A percentile compares a stretch with the other conserved stretches of the same genome.
Evolutionary conservation across 2,888 invertebrate species (phyloP).

Genomic region (Athalia rosae): DNA sequence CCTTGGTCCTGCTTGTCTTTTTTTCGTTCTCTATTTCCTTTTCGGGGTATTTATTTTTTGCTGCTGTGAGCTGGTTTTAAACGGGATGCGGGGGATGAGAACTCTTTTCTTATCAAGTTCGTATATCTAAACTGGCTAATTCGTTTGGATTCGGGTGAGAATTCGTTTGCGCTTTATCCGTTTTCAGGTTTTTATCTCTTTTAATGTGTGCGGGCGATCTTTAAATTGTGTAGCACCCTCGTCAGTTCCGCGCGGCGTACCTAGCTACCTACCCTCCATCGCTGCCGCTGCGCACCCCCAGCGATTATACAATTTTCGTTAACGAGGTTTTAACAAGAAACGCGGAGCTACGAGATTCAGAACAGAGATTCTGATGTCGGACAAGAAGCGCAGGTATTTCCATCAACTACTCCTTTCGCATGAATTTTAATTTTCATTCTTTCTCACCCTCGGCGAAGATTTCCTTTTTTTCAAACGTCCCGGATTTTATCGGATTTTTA

Average conservation of each 20-base stretch:
- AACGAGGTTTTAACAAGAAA: slow-evolving; percentile 24
- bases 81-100: background rate
- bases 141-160: slow-evolving; percentile 30
- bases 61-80: background rate
- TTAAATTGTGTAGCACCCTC: slow-evolving; percentile 19
- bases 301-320: slow-evolving; percentile 8
- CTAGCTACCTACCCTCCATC: background rate
- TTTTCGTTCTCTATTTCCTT: background rate
- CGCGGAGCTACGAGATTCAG: background rate
- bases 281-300: background rate
- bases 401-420: background rate
- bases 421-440: too few relatives aligned
- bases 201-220: background rate
- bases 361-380: background rate
- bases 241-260: background rate
- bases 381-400: background rate
- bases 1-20: too few relatives aligned
- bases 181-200: slow-evolving; percentile 14
- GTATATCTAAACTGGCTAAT: slow-evolving; percentile 38
- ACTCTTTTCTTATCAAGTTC: slow-evolving; percentile 12
- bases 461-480: too few relatives aligned
- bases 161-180: slow-evolving; percentile 31
- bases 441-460: too few relatives aligned
- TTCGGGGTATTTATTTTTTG: background rate
- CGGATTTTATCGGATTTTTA: too few relatives aligned